Conservation (phyloP, 2,113 vertebrate genomes). For the Anseranas semipalmata region DNA sequence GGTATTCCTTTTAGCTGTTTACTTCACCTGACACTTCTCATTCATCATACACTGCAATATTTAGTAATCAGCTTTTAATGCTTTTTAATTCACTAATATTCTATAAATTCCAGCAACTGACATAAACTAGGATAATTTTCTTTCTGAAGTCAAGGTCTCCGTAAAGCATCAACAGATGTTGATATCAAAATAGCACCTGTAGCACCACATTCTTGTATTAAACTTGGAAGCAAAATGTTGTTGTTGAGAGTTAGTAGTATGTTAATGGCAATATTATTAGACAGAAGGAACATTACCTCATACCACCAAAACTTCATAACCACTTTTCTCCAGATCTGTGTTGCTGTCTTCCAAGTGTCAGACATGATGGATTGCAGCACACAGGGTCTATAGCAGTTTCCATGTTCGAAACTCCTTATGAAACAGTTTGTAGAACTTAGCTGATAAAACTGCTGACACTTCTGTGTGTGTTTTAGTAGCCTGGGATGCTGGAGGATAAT, state of each 20-base stretch:
- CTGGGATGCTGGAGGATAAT: not conserved
- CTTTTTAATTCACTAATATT: not conserved
- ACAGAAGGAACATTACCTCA: not conserved
- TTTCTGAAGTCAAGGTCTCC: slow-evolving; percentile 41
- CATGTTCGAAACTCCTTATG: not conserved
- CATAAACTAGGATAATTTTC: not conserved
- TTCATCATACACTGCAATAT: not conserved
- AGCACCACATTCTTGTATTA: not conserved
- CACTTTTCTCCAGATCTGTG: not conserved
- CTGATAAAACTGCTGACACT: not conserved
- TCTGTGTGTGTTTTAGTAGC: not conserved
- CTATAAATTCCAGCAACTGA: not conserved
- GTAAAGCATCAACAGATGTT: slow-evolving; percentile 43
- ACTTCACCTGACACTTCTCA: not conserved
- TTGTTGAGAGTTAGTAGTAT: slow-evolving; percentile 10
- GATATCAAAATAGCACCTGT: slow-evolving; percentile 44
- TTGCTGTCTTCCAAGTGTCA: not conserved
- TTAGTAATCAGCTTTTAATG: not conserved
- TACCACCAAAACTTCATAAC: not conserved
- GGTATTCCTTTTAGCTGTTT: not conserved
- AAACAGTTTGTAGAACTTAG: not conserved
- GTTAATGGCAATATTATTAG: not conserved
- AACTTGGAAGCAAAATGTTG: slow-evolving; percentile 10
- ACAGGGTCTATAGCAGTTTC: not conserved
- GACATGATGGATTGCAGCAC: not conserved